Conservation (phyloP, 2,888 invertebrate species). For the Leptopilina myrica region DNA sequence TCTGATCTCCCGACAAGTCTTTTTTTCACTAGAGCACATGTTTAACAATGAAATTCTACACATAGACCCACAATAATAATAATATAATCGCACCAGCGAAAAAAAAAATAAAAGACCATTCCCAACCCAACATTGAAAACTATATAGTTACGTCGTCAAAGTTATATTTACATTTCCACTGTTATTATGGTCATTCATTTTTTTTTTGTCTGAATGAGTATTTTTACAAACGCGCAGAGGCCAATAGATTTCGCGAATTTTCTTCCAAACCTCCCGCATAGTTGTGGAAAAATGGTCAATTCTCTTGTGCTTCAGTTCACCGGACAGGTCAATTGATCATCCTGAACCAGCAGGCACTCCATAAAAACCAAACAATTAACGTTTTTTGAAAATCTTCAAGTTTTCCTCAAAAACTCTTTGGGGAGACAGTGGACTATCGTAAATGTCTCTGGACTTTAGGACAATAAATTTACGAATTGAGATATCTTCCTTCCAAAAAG, state of each 20-base stretch:
- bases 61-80: background rate
- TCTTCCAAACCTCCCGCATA: background rate
- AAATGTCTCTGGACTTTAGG: conserved; percentile 1
- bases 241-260: conserved; percentile 16
- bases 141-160: conserved; percentile 18
- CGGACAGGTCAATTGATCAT: conserved; percentile 37
- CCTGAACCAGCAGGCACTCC: conserved; percentile 16
- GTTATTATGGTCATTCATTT: background rate
- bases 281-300: conserved; percentile 13
- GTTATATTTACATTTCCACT: conserved; percentile 26
- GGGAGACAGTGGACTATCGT: background rate
- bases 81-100: background rate
- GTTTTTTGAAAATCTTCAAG: conserved; percentile 1
- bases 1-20: conserved; percentile 12
- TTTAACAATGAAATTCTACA: too few species aligned
- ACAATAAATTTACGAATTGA: conserved; percentile 26
- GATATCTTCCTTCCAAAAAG: background rate
- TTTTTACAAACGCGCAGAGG: background rate
- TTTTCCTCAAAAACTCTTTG: background rate
- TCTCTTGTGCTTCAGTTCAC: background rate
- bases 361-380: conserved; percentile 18
- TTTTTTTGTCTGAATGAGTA: too few species aligned
- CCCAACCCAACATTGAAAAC: background rate
- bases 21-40: conserved; percentile 19
- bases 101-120: background rate